Percentiles rank a stretch among this genome's conserved stretches.
Conservation (phyloP, 1,140 invertebrate genomes). For the Pteromalus puparum region DNA sequence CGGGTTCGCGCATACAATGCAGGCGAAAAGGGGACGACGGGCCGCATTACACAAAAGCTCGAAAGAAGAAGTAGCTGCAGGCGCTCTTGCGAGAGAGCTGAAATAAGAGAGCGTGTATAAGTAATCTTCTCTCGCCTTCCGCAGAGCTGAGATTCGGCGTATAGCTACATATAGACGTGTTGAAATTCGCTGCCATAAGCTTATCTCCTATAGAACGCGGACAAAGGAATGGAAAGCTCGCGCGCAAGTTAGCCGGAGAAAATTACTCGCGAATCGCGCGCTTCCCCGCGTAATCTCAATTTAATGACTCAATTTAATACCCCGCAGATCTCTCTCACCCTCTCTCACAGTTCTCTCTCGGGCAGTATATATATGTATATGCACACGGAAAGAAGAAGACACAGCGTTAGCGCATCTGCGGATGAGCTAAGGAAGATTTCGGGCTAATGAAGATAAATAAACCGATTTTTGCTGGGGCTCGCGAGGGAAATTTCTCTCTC, state of each 20-base stretch:
- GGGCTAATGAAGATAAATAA: conserved; percentile 50
- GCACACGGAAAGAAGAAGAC: neutral
- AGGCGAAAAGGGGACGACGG: too few species aligned
- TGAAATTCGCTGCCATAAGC: conserved; percentile 29
- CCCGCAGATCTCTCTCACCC: neutral
- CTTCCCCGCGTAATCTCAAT: conserved; percentile 40
- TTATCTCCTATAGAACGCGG: neutral
- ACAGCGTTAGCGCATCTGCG: conserved; percentile 1
- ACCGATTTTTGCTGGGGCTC: neutral
- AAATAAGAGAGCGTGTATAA: too few species aligned
- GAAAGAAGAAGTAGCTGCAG: too few species aligned
- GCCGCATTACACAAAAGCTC: too few species aligned
- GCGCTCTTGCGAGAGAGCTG: too few species aligned
- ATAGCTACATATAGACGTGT: neutral
- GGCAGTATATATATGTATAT: neutral
- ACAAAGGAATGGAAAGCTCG: neutral
- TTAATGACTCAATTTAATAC: conserved; percentile 27
- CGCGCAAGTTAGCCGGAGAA: conserved; percentile 41
- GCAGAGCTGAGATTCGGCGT: conserved; percentile 50
- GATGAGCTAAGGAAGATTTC: conserved; percentile 33
- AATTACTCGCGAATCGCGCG: conserved; percentile 33
- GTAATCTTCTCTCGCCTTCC: conserved; percentile 53
- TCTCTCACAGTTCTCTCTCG: neutral
- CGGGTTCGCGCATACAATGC: neutral
- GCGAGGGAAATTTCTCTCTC: neutral